Conservation (phyloP, 1,140 invertebrate genomes). For the Bombus turneri region DNA sequence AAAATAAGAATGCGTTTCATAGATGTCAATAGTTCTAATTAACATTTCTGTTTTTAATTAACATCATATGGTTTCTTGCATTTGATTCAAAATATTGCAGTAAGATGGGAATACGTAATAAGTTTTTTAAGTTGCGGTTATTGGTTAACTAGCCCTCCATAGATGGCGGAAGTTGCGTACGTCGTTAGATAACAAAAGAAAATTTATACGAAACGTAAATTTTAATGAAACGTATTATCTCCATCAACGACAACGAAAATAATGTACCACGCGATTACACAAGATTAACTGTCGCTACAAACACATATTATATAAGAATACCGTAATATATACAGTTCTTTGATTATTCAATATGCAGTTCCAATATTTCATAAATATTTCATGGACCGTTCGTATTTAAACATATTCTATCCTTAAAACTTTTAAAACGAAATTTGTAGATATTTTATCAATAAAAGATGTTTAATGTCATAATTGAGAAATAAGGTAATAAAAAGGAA, state of each 20-base stretch:
- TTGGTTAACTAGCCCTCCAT: conserved; percentile 15
- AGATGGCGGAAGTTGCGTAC: background rate
- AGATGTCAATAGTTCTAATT: too few relatives aligned
- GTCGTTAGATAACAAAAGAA: conserved; percentile 1
- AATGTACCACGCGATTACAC: background rate
- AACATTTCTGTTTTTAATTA: background rate
- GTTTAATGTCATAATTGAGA: too few relatives aligned
- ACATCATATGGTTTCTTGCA: background rate
- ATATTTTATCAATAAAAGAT: background rate
- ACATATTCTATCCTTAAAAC: background rate
- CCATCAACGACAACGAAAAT: background rate
- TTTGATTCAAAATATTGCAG: background rate
- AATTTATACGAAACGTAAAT: conserved; percentile 18
- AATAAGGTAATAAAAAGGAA: background rate
- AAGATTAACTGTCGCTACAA: background rate
- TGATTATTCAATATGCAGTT: background rate
- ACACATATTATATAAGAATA: background rate
- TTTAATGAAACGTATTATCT: conserved; percentile 19
- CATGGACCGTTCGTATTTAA: too few relatives aligned
- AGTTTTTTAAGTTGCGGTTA: conserved; percentile 7
- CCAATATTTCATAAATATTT: background rate
- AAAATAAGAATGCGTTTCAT: conserved; percentile 12
- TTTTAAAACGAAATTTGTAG: background rate
- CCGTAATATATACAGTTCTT: background rate
- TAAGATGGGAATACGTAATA: too few relatives aligned